These are phyloP conservation scores for Pterophyllum scalare DNA, from an alignment of 2,113 vertebrate species.

Conservation along the genomic window DNA sequence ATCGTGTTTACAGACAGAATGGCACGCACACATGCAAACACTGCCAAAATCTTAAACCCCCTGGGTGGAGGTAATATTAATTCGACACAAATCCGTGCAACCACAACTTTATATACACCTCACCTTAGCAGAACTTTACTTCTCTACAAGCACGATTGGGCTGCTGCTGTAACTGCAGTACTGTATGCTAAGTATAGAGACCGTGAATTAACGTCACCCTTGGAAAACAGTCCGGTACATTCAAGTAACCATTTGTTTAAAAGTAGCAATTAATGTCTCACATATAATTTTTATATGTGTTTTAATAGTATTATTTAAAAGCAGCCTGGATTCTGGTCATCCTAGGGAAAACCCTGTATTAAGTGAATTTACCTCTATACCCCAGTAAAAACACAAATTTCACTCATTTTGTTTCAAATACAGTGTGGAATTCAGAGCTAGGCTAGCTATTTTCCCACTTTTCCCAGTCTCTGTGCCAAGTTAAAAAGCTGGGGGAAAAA, in stretches of 20 bases:
- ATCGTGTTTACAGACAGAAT: too few relatives aligned
- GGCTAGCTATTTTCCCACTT: neutral
- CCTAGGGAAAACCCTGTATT: neutral
- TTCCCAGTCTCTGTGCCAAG: neutral
- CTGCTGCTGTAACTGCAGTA: neutral
- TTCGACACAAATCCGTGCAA: neutral
- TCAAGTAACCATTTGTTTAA: neutral
- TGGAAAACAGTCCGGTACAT: neutral
- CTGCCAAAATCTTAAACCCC: too few relatives aligned
- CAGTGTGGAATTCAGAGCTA: neutral
- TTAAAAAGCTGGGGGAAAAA: neutral
- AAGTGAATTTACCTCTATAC: neutral
- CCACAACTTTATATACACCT: too few relatives aligned
- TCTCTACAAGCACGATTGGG: neutral
- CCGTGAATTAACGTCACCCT: neutral
- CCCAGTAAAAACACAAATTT: too few relatives aligned
- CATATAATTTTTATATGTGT: neutral
- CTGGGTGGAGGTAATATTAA: neutral
- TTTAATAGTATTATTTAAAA: neutral
- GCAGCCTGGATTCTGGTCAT: neutral
- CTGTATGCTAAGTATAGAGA: neutral
- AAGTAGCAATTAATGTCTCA: neutral
- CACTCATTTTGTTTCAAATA: neutral
- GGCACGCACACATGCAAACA: too few relatives aligned
- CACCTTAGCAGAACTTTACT: neutral